These are phyloP conservation scores for Planococcus citri DNA, from an alignment of 1,140 invertebrate species.

Conservation along the genomic window DNA sequence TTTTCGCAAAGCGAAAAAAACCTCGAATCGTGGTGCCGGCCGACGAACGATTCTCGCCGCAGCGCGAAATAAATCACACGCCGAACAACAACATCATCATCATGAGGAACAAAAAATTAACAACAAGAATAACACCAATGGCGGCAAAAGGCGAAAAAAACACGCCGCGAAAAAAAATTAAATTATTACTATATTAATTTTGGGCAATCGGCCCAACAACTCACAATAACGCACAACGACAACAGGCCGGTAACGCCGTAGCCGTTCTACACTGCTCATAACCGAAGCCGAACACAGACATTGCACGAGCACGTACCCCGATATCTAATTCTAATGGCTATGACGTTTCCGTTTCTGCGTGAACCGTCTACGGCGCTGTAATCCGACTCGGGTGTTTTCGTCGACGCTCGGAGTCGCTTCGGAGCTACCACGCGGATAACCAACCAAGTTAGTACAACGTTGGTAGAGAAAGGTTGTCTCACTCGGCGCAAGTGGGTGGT, in stretches of 20 bases:
- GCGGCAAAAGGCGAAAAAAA: background rate
- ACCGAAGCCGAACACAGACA: background rate
- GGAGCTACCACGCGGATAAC: background rate
- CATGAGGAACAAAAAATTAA: no score
- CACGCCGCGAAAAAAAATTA: background rate
- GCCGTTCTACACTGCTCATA: background rate
- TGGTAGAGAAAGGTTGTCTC: no score
- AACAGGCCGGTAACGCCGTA: background rate
- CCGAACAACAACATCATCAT: background rate
- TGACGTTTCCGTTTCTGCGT: constrained; percentile 5
- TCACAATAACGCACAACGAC: background rate
- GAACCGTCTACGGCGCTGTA: background rate
- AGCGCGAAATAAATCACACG: no score
- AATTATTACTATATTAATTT: background rate
- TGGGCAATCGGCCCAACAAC: background rate
- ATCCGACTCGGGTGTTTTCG: background rate
- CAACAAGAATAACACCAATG: no score
- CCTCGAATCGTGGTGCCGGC: no score
- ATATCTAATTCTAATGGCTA: background rate
- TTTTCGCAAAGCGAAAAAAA: no score
- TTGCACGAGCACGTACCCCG: background rate
- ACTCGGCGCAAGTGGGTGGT: background rate
- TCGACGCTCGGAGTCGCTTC: background rate
- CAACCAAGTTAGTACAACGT: background rate
- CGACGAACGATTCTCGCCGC: no score